A percentile compares a stretch with the other conserved stretches of the same genome.
Conservation (phyloP, 1,140 invertebrate species). For the Nilaparvata lugens region DNA sequence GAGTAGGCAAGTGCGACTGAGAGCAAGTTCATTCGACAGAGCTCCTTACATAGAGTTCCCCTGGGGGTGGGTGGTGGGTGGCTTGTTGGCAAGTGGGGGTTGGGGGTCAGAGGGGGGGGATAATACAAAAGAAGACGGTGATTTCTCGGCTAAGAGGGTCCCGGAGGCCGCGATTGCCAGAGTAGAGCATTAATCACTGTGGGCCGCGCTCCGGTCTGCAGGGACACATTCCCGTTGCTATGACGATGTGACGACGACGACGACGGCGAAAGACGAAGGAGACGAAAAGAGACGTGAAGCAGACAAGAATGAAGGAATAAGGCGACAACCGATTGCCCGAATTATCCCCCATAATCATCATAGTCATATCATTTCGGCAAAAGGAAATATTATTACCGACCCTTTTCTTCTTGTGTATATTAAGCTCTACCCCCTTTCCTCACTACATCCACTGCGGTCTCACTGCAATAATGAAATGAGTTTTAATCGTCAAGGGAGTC, state of each 20-base stretch:
- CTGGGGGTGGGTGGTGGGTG: too few relatives aligned
- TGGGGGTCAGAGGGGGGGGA: background rate
- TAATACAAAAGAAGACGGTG: conserved; percentile 6
- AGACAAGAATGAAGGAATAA: background rate
- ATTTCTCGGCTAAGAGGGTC: conserved; percentile 2
- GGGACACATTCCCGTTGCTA: conserved; percentile 5
- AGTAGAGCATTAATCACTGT: conserved; percentile 1
- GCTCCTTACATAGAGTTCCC: too few relatives aligned
- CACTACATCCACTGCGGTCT: background rate
- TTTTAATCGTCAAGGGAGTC: conserved; percentile 3
- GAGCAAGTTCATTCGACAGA: too few relatives aligned
- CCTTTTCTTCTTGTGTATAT: conserved; percentile 3
- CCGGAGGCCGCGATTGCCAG: conserved; percentile 1
- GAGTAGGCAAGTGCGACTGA: too few relatives aligned
- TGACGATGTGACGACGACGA: conserved; percentile 3
- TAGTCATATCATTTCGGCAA: background rate
- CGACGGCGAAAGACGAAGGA: background rate
- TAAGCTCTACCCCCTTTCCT: background rate
- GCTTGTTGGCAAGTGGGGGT: background rate
- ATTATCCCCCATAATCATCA: too few relatives aligned
- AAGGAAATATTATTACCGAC: conserved; percentile 2
- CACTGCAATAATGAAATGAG: conserved; percentile 1
- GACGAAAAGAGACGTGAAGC: too few relatives aligned
- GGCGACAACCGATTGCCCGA: too few relatives aligned
- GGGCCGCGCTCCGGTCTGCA: background rate